These are phyloP conservation scores for Polyploca ridens DNA, from an alignment of 2,888 invertebrate species.

Conservation along the genomic window DNA sequence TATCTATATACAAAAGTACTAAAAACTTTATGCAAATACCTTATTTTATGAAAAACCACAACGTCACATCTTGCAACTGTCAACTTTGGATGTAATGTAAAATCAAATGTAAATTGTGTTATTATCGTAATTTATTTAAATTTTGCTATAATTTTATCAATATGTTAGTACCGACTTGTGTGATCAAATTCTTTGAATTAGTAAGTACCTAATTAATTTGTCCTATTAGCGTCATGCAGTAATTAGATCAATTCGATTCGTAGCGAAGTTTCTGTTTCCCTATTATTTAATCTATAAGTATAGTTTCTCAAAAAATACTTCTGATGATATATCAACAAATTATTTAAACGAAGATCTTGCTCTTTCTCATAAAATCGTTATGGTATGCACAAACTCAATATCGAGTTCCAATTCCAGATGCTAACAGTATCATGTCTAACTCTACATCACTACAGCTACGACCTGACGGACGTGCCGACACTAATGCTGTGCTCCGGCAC, in stretches of 20 bases:
- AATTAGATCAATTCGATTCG: too few species aligned
- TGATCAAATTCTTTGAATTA: conserved; percentile 75
- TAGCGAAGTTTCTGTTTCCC: too few species aligned
- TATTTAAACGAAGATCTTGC: not conserved
- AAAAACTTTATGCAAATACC: not conserved
- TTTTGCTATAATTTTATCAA: conserved; percentile 38
- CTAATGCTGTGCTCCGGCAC: conserved; percentile 78
- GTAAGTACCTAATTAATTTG: conserved; percentile 47
- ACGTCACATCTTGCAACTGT: conserved; percentile 32
- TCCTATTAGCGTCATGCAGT: too few species aligned
- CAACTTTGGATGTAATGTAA: conserved; percentile 51
- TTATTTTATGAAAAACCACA: conserved; percentile 12
- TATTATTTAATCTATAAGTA: too few species aligned
- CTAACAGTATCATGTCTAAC: conserved; percentile 68
- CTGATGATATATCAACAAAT: too few species aligned
- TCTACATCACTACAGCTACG: conserved; percentile 75
- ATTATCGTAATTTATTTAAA: conserved; percentile 37
- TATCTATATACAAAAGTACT: not conserved
- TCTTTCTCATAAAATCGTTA: not conserved
- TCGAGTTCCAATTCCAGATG: conserved; percentile 47
- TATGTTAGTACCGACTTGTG: conserved; percentile 78
- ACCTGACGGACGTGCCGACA: conserved; percentile 72
- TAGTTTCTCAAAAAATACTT: too few species aligned
- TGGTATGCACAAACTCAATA: not conserved
- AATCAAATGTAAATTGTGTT: conserved; percentile 22